Evolutionary conservation across 1,140 invertebrate species (phyloP).

Genomic region (Saxidomus purpurata): DNA sequence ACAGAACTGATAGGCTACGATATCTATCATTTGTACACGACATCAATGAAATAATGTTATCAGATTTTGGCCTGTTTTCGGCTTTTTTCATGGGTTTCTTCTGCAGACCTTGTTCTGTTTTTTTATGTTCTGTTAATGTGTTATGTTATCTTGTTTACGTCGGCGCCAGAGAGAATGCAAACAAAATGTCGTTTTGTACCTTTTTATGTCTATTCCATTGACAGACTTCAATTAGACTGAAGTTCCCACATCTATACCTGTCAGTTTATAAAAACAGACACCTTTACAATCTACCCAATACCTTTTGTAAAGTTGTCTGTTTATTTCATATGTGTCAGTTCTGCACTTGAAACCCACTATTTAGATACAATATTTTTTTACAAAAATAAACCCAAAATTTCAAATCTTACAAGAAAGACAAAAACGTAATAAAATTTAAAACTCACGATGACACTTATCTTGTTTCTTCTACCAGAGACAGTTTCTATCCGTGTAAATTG

Average conservation of each 20-base stretch:
- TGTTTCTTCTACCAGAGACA: too few relatives aligned
- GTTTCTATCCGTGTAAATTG: too few relatives aligned
- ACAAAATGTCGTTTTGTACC: background rate
- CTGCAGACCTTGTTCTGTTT: slow-evolving; percentile 4
- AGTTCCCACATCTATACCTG: background rate
- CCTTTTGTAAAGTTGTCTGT: background rate
- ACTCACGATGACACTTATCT: too few relatives aligned
- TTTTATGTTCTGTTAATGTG: background rate
- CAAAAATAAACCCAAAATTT: too few relatives aligned
- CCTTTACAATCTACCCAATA: background rate
- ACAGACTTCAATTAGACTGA: background rate
- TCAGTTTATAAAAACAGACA: background rate
- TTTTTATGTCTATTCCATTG: background rate
- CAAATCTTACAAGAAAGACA: too few relatives aligned
- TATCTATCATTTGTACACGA: slow-evolving; percentile 9
- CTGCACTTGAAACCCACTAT: too few relatives aligned
- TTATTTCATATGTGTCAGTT: background rate
- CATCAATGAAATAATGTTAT: slow-evolving; percentile 22
- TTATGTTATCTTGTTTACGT: background rate
- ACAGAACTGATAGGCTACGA: background rate
- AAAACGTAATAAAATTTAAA: too few relatives aligned
- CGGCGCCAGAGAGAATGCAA: slow-evolving; percentile 13
- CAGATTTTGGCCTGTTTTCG: background rate
- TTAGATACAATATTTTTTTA: too few relatives aligned
- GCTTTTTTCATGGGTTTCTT: background rate